Base-by-base conservation (phyloP, 2,888 invertebrate species). In the Netelia fuscicornis region DNA sequence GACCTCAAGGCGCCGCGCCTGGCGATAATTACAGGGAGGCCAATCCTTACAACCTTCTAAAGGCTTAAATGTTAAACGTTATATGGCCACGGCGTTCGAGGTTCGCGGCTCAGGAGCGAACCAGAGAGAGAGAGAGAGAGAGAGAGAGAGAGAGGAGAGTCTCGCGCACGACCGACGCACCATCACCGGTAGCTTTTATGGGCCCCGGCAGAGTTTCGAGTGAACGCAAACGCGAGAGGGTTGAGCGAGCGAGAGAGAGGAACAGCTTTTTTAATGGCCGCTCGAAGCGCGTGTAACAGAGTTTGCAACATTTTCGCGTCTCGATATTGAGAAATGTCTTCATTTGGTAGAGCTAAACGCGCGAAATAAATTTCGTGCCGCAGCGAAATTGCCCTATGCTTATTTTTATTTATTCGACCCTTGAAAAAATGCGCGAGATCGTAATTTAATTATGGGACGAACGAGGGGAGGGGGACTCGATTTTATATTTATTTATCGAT, bases 1-100 rank as follows among this genome's bases (percentile, higher is more conserved):
- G 93, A 93, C 92, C 93, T 93, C 93, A 93, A 93, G 93, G 93
- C 93, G 93, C 93, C 93, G 93, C 93, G 92, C 93, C 92, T 92
- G 89, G 92, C 92, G 92, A 93, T 93, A 93, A 93, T 93, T 93
- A 93, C 93, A 93, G 93, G 92, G 93, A 93, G 86, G 92, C 92
- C 92, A 92, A 92, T 85, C 91, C 92, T 93, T 93, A 93, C 93
- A 92, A 92, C 93, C 93, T 93, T 93, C 93, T 92, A 93, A 93
- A 93, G 93, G 91, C 93, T 92, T 92, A 93, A 93, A 93, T 93
- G 93, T 93, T 93, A 92, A 93, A 92, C 91, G 93, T 91, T 93
- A 92, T 92, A 90, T 81, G 83, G 84, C 77, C 67, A 67, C 68
- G 80, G 60, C 79, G 70, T 64, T 79, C 23, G 72, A 80, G 23